Percentiles rank a stretch among this genome's conserved stretches.
phyloP scores from a whole-genome alignment of 2,888 invertebrate genomes.

The Eupithecia insigniata region DNA sequence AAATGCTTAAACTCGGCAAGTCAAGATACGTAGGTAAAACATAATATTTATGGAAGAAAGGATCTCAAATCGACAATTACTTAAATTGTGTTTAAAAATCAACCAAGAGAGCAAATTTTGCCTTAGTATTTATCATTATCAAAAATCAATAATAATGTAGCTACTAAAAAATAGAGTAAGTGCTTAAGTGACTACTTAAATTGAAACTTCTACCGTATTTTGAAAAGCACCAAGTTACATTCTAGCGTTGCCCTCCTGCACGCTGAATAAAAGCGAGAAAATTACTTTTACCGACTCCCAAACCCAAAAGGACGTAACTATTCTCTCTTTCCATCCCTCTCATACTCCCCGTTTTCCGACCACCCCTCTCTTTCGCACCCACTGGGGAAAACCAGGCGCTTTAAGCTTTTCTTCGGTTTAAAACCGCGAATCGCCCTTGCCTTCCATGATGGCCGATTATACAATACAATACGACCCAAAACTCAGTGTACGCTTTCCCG shows the following conservation, averaged over 20 bases:
- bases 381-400: constrained; percentile 65
- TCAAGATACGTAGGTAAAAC: too few species aligned
- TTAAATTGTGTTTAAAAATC: too few species aligned
- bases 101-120: too few species aligned
- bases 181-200: neutral
- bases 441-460: constrained; percentile 84
- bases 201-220: constrained; percentile 7
- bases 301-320: constrained; percentile 63
- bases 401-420: constrained; percentile 69
- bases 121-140: too few species aligned
- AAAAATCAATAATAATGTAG: too few species aligned
- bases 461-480: constrained; percentile 77
- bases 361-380: constrained; percentile 55
- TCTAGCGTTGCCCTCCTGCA: constrained; percentile 62
- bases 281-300: constrained; percentile 70
- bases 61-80: too few species aligned
- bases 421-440: constrained; percentile 75
- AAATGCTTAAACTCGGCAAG: too few species aligned
- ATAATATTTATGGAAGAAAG: too few species aligned
- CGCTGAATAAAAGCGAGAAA: constrained; percentile 80
- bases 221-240: constrained; percentile 55
- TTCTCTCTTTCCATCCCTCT: constrained; percentile 61
- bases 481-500: constrained; percentile 69
- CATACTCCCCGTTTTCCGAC: constrained; percentile 46
- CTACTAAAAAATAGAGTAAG: too few species aligned